Conservation (phyloP, 2,113 vertebrate species). For the Gasterosteus nipponicus region DNA sequence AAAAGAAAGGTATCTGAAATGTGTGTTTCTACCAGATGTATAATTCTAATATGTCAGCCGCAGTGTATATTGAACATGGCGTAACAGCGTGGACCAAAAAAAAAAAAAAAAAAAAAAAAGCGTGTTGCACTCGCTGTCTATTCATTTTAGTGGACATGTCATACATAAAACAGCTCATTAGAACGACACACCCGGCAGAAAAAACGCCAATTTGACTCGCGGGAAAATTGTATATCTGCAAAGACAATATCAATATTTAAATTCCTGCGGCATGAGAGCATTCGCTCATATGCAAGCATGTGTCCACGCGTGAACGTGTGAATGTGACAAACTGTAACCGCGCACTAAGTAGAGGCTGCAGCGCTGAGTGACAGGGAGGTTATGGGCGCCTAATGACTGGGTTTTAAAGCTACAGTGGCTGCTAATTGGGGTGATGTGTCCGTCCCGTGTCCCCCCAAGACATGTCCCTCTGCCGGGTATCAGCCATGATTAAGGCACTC, state of each 20-base stretch:
- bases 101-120: background rate
- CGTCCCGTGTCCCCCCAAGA: slow-evolving; percentile 68
- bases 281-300: background rate
- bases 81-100: slow-evolving; percentile 22
- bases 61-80: slow-evolving; percentile 18
- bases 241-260: slow-evolving; percentile 17
- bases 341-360: slow-evolving; percentile 36
- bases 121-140: slow-evolving; percentile 8
- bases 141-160: slow-evolving; percentile 47
- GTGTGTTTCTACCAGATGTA: slow-evolving; percentile 37
- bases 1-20: slow-evolving; percentile 54
- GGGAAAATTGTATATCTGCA: slow-evolving; percentile 38
- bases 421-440: slow-evolving; percentile 79
- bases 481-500: slow-evolving; percentile 73
- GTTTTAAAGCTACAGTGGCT: slow-evolving; percentile 67
- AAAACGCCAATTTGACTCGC: slow-evolving; percentile 45
- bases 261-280: background rate
- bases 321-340: slow-evolving; percentile 39
- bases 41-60: slow-evolving; percentile 25
- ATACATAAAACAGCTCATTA: slow-evolving; percentile 62
- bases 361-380: slow-evolving; percentile 69
- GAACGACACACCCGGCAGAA: slow-evolving; percentile 34
- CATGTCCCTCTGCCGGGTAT: slow-evolving; percentile 69
- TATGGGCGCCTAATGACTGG: slow-evolving; percentile 71
- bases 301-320: background rate